phyloP scores from a whole-genome alignment of 2,888 invertebrate genomes.

The Teinopalpus imperialis region DNA sequence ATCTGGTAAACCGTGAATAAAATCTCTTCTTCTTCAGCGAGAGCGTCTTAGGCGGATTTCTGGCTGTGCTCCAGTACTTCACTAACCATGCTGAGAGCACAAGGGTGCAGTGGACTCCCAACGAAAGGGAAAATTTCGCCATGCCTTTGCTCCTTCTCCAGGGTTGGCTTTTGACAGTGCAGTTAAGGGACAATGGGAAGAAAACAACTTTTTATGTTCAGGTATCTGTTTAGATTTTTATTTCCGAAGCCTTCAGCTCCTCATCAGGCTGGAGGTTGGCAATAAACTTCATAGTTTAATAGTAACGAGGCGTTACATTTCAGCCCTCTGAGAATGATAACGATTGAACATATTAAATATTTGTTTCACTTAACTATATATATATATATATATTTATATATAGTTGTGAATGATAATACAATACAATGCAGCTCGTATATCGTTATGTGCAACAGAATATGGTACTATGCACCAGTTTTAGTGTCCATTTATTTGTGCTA shows the following conservation, averaged over 20 bases:
- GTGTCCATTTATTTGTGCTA: no score
- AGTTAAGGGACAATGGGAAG: conserved; percentile 58
- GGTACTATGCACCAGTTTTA: no score
- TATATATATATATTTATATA: background rate
- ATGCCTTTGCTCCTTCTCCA: conserved; percentile 90
- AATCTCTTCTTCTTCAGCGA: conserved; percentile 75
- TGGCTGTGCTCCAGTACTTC: conserved; percentile 87
- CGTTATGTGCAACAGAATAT: no score
- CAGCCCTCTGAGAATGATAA: no score
- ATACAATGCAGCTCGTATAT: no score
- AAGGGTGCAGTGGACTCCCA: conserved; percentile 93
- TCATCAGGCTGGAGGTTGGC: no score
- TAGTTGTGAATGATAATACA: no score
- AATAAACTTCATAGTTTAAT: no score
- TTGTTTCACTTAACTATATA: background rate
- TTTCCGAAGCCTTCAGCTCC: no score
- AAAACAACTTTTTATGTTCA: conserved; percentile 40
- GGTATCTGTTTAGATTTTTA: no score
- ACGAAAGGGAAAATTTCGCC: conserved; percentile 92
- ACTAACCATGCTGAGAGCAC: conserved; percentile 93
- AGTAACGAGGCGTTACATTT: no score
- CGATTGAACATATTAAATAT: conserved; percentile 2
- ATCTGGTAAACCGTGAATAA: no score
- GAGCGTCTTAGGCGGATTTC: conserved; percentile 86
- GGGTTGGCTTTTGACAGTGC: conserved; percentile 84